Evolutionary conservation across 2,113 vertebrate genomes (phyloP), one percentile per base, ranked within the genome.

Genomic region (Xiphorhynchus elegans): DNA sequence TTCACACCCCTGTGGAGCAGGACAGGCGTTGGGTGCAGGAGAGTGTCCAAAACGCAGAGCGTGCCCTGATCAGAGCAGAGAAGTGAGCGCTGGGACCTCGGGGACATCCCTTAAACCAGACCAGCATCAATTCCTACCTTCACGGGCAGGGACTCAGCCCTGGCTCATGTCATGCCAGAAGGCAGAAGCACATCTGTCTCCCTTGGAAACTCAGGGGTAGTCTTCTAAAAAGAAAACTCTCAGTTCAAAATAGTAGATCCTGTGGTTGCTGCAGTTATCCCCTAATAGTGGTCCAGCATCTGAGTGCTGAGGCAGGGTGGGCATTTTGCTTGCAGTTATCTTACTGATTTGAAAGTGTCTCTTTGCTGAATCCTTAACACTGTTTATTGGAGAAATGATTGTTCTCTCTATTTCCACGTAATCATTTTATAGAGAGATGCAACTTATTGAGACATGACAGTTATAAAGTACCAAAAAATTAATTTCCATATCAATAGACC

Each of bases 61-160:
- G 94, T 98, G 98, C 98, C 98, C 98, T 98, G 96, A 96, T 98
- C 97, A 98, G 97, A 97, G 98, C 98, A 98, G 98, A 89, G 88
- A 98, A 98, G 98, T 98, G 97, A 98, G 98, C 85, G 25, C 97
- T 87, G 87, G 96, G 97, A 98, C 98, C 98, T 98, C 97, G 96
- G 98, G 98, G 98, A 98, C 97, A 97, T 97, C 98, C 98, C 98
- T 98, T 98, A 98, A 98, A 99, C 98, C 97, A 97, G 98, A 98
- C 98, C 98, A 98, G 99, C 98, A 99, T 99, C 99, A 98, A 98
- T 99, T 99, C 98, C 97, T 97, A 97, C 98, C 98, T 99, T 98
- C 93, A 97, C 97, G 96, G 92, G 74, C 94, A 79, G 95, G 80
- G 93, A 89, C 98, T 98, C 98, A 98, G 98, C 98, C 98, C 98